Evolutionary conservation across 1,140 invertebrate species (phyloP), one percentile per base, ranked within the genome.

Genomic region (Nephotettix cincticeps): DNA sequence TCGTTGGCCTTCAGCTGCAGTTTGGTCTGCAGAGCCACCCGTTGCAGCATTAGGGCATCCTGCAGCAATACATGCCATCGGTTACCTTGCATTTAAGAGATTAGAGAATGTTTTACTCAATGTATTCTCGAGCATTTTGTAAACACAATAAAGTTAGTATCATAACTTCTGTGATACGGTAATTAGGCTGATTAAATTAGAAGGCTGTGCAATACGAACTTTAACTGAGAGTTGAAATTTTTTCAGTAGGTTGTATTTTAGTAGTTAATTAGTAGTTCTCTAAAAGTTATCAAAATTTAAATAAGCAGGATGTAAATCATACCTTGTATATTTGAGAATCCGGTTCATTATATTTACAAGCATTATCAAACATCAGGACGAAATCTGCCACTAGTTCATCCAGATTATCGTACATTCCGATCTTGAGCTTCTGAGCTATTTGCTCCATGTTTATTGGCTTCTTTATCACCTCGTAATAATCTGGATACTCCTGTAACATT

Each of bases 321-420:
- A 90, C 89, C 84, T 99, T 99, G 80, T 99, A 99, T 75, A 99
- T 98, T 79, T 97, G 93, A 0, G 97, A 99, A 81, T 99, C 97
- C 0, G 98, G 97, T 81, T 99, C 98, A 81, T 99, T 99, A 81
- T 98, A 99, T 83, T 98, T 98, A 84, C 96, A 99, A 28, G 97
- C 98, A 81, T 99, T 99, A 77, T 99, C 97, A 81, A 99, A 97
- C 95, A 99, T 98, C 17, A 98, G 84, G 74, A 96, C 90, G 78
- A 99, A 93, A 82, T 99, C 98, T 0, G 91, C 88, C 0, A 96
- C 90, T 45, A 99, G 82, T 74, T 98, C 95, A 65, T 98, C 96
- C 9, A 99, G 83, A 69, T 86, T 90, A 17, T 92, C 90, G 80
- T 99, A 99, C 3, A 30, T 17, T 13, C 70, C 80, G 32, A 88